Conservation (phyloP, 2,888 invertebrate genomes). For the Elaeidobius kamerunicus region DNA sequence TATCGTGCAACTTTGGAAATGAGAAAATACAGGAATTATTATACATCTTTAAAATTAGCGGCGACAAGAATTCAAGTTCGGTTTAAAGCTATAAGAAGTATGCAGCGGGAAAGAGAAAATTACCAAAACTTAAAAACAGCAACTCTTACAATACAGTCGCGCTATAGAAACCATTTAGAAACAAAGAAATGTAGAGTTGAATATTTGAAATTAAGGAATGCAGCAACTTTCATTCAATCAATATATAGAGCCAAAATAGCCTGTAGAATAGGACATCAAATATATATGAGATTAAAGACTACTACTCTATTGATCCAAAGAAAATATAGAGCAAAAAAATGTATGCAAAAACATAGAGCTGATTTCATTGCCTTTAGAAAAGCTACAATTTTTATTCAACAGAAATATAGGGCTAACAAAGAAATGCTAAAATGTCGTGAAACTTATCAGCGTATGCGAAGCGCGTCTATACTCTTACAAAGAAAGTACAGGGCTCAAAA, state of each 20-base stretch:
- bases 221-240: conserved; percentile 40
- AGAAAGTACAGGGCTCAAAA: conserved; percentile 35
- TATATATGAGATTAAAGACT: conserved; percentile 35
- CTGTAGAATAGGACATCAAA: conserved; percentile 6
- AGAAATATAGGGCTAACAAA: conserved; percentile 9
- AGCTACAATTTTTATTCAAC: conserved; percentile 14
- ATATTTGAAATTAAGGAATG: conserved; percentile 26
- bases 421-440: conserved; percentile 41
- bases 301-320: conserved; percentile 47
- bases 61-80: conserved; percentile 39
- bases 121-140: conserved; percentile 33
- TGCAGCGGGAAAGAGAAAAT: conserved; percentile 28
- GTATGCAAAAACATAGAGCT: conserved; percentile 48
- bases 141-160: conserved; percentile 43
- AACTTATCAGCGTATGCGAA: conserved; percentile 45
- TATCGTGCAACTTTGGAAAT: conserved; percentile 32
- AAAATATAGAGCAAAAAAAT: conserved; percentile 46
- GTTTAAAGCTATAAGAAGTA: conserved; percentile 15
- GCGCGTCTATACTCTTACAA: conserved; percentile 48
- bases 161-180: conserved; percentile 31
- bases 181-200: conserved; percentile 9
- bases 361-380: conserved; percentile 16
- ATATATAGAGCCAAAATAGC: conserved; percentile 38
- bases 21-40: conserved; percentile 30
- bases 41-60: conserved; percentile 28